Conservation (phyloP, 2,113 vertebrate species). For the Bambusicola thoracicus region DNA sequence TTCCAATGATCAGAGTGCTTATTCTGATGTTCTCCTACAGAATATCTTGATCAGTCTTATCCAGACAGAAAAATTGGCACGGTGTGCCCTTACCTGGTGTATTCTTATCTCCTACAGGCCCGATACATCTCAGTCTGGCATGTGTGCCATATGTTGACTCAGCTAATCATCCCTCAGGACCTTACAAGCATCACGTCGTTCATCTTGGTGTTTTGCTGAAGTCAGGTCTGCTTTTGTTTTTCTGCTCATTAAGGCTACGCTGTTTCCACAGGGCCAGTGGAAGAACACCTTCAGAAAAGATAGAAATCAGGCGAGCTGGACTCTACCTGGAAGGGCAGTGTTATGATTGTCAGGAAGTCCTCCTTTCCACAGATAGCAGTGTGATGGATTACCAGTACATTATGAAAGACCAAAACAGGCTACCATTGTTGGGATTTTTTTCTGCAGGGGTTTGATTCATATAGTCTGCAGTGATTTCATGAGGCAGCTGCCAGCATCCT, state of each 20-base stretch:
- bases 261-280: not conserved
- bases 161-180: not conserved
- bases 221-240: not conserved
- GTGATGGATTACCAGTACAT: not conserved
- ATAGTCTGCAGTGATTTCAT: accelerated
- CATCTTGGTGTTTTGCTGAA: not conserved
- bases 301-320: not conserved
- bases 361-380: not conserved
- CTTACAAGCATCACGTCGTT: not conserved
- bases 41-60: not conserved
- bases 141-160: not conserved
- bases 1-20: not conserved
- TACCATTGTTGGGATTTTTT: not conserved
- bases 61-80: not conserved
- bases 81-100: not conserved
- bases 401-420: not conserved
- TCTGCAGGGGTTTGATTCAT: not conserved
- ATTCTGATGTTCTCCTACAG: not conserved
- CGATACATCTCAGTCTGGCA: not conserved
- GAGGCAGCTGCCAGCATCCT: not conserved
- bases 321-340: not conserved
- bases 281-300: not conserved
- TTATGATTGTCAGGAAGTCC: not conserved
- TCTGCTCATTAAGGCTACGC: not conserved
- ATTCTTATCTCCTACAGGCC: not conserved